phyloP scores from a whole-genome alignment of 37 sponge, comb jelly and placozoan genomes.

The Haliclona indistincta region DNA sequence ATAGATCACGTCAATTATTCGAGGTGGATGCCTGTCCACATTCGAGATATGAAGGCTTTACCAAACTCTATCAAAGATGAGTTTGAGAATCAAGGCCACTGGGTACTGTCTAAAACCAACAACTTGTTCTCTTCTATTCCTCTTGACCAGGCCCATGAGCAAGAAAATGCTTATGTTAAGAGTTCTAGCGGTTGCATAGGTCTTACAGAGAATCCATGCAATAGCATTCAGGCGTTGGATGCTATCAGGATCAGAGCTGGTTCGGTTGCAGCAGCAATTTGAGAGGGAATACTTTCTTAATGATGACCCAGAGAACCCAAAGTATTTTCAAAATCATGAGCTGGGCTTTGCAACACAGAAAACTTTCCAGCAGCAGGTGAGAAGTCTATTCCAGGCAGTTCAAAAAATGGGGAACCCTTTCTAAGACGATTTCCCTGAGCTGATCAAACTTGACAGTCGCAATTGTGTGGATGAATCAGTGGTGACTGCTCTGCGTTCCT shows the following conservation, averaged over 20 bases:
- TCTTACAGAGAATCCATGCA: constrained; percentile 16
- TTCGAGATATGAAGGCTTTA: constrained; percentile 14
- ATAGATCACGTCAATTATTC: constrained; percentile 14
- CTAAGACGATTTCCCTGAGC: background rate
- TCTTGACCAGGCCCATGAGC: constrained; percentile 20
- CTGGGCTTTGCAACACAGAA: background rate
- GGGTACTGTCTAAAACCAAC: constrained; percentile 18
- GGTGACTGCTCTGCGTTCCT: background rate
- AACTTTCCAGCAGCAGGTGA: background rate
- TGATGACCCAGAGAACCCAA: no score
- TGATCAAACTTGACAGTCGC: background rate
- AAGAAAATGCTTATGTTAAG: constrained; percentile 8
- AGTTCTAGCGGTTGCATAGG: constrained; percentile 5
- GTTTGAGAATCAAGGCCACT: background rate
- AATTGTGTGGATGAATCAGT: background rate
- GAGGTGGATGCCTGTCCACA: constrained; percentile 21
- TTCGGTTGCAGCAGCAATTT: constrained; percentile 20
- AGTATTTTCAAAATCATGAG: background rate
- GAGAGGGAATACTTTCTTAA: no score
- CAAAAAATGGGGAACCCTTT: background rate
- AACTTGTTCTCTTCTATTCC: constrained; percentile 9
- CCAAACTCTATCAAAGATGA: no score
- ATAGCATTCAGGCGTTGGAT: constrained; percentile 11
- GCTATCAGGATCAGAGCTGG: constrained; percentile 11
- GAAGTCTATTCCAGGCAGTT: background rate